Percentiles rank a stretch among this genome's conserved stretches.
phyloP scores from a whole-genome alignment of 2,113 vertebrate genomes.

The Numenius arquata region DNA sequence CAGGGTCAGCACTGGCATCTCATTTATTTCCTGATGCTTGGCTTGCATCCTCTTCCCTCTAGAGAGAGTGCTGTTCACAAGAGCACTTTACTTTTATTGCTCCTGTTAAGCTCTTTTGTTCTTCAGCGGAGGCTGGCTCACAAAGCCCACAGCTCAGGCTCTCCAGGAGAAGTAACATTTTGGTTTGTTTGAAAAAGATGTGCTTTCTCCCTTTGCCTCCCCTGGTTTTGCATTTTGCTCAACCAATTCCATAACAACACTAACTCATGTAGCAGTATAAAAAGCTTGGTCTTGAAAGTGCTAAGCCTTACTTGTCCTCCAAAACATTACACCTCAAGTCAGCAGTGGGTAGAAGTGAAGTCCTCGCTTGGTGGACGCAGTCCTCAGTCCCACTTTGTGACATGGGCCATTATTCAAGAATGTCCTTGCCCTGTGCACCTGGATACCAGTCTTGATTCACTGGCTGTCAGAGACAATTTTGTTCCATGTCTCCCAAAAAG shows the following conservation, averaged over 20 bases:
- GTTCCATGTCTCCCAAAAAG: background rate
- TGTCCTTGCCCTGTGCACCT: background rate
- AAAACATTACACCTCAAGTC: accelerated
- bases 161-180: background rate
- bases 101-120: conserved; percentile 29
- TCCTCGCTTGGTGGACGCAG: background rate
- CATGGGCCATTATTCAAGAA: background rate
- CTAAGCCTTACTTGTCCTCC: background rate
- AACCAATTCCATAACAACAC: background rate
- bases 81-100: conserved; percentile 28
- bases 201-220: background rate
- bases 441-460: background rate
- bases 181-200: background rate
- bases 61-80: background rate
- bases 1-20: conserved; percentile 41
- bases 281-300: background rate
- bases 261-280: background rate
- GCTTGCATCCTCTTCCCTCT: conserved; percentile 43
- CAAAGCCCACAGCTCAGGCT: background rate
- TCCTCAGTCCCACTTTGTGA: background rate
- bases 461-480: conserved; percentile 29
- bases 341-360: background rate
- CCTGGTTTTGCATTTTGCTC: accelerated
- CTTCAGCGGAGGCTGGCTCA: background rate
- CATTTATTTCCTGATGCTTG: conserved; percentile 60